These are phyloP conservation scores for Abrostola triplasia DNA, from an alignment of 2,888 invertebrate species.

Conservation along the genomic window DNA sequence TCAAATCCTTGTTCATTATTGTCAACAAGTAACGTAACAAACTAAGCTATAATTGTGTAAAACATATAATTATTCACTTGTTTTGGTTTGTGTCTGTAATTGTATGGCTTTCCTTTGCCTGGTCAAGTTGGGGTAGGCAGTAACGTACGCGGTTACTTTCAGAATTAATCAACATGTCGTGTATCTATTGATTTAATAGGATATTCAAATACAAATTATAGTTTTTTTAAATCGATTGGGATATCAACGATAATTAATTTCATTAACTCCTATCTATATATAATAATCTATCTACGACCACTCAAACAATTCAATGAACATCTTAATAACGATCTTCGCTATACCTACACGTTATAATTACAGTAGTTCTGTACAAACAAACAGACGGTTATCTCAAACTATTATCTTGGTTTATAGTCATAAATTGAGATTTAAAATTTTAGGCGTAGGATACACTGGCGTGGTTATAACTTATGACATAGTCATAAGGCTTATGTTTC, in stretches of 20 bases:
- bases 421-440: constrained; percentile 67
- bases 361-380: constrained; percentile 51
- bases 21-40: too few species aligned
- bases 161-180: too few species aligned
- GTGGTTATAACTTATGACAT: not conserved
- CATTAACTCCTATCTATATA: constrained; percentile 30
- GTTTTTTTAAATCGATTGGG: too few species aligned
- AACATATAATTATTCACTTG: too few species aligned
- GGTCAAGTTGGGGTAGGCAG: too few species aligned
- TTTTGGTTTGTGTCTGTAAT: too few species aligned
- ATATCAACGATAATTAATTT: constrained; percentile 21
- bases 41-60: too few species aligned
- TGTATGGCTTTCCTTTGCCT: too few species aligned
- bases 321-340: constrained; percentile 44
- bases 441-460: constrained; percentile 39
- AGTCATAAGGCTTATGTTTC: not conserved
- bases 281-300: constrained; percentile 27
- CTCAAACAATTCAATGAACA: constrained; percentile 35
- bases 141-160: too few species aligned
- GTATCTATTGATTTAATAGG: too few species aligned
- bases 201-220: too few species aligned
- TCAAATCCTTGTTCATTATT: too few species aligned
- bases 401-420: constrained; percentile 61
- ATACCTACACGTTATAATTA: constrained; percentile 44
- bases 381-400: constrained; percentile 51